Evolutionary conservation across 2,797 vertebrate genomes (phyloP), one percentile per base, ranked within the genome.

Genomic region (Rhinichthys osculus): DNA sequence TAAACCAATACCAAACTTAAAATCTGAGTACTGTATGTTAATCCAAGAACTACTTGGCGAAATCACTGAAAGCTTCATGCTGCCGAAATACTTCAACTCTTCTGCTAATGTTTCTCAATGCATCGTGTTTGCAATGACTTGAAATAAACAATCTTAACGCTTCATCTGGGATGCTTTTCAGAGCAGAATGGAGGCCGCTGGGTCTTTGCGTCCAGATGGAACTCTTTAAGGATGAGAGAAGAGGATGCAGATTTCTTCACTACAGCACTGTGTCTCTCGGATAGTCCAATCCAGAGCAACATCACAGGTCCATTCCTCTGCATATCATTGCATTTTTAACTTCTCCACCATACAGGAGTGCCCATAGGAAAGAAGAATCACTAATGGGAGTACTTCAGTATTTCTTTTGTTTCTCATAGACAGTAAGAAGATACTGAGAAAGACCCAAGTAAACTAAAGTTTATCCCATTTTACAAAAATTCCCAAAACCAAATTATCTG

Each of bases 171-270:
- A 44, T 69, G 9, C 10, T 10, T 69, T 79, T 57, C 71, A 96
- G 95, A 87, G 88, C 92, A 93, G 87, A 91, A 91, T 89, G 93
- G 93, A 81, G 87, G 89, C 69, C 83, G 86, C 50, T 96, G 94
- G 95, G 89, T 96, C 0, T 94, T 96, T 90, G 88, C 96, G 70
- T 94, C 95, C 88, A 94, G 94, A 89, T 92, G 93, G 87, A 82
- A 89, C 30, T 95, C 94, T 42, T 88, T 96, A 59, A 93, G 94
- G 91, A 95, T 92, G 87, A 95, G 94, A 82, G 83, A 89, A 59
- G 90, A 87, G 69, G 44, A 79, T 3, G 89, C 92, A 50, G 74
- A 89, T 50, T 90, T 94, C 33, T 90, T 95, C 0, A 89, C 94
- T 33, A 89, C 92, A 79, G 90, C 95, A 47, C 91, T 91, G 3